phyloP scores from a whole-genome alignment of 1,140 invertebrate species.

The Pachypeltis micranthus region DNA sequence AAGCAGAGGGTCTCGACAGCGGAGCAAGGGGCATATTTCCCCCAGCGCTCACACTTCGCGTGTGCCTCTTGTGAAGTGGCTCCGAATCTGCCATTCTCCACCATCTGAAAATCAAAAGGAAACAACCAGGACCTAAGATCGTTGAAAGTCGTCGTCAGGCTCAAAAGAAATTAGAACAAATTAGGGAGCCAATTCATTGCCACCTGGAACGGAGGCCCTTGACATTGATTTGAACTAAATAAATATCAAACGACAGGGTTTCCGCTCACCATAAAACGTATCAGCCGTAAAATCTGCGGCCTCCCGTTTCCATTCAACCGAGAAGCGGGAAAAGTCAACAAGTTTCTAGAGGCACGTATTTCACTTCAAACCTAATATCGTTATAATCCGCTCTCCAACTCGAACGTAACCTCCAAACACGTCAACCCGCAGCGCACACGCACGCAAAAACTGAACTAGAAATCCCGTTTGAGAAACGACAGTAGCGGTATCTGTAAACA shows the following conservation, averaged over 20 bases:
- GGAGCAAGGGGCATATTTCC: slow-evolving; percentile 36
- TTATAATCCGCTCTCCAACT: neutral
- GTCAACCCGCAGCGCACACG: neutral
- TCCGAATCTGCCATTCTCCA: slow-evolving; percentile 24
- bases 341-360: neutral
- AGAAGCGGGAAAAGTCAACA: neutral
- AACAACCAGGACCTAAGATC: neutral
- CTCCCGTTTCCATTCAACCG: neutral
- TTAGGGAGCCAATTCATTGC: neutral
- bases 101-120: slow-evolving; percentile 18
- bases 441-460: neutral
- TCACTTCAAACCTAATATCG: too few relatives aligned
- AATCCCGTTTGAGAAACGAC: neutral
- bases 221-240: neutral
- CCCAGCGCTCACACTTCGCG: slow-evolving; percentile 67
- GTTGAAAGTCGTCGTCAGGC: neutral
- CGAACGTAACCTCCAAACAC: neutral
- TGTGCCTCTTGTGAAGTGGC: slow-evolving; percentile 43
- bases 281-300: neutral
- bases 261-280: neutral
- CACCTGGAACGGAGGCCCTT: neutral
- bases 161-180: neutral
- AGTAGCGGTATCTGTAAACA: neutral
- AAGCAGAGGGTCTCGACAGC: slow-evolving; percentile 42
- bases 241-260: neutral